Evolutionary conservation across 2,888 invertebrate species (phyloP).

Genomic region (Plagodis dolabraria): DNA sequence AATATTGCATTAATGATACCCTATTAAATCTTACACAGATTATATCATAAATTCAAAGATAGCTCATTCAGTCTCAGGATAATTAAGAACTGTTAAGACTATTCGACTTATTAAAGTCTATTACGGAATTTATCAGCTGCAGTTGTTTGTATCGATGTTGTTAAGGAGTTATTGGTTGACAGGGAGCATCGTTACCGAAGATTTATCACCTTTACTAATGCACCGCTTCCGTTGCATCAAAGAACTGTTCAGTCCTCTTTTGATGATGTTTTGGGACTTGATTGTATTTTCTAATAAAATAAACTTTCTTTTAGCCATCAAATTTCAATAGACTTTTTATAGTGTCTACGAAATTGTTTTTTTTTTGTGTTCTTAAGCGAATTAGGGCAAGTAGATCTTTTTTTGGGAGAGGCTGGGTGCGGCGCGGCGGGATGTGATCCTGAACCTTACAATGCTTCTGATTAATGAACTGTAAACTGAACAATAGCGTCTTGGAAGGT

Average conservation of each 20-base stretch:
- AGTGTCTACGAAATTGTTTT: conserved; percentile 1
- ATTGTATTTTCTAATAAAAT: conserved; percentile 2
- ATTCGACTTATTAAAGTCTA: conserved; percentile 40
- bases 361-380: conserved; percentile 13
- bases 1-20: conserved; percentile 35
- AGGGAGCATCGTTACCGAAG: conserved; percentile 35
- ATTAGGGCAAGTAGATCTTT: conserved; percentile 17
- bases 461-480: conserved; percentile 79
- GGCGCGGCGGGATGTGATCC: conserved; percentile 64
- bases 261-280: conserved; percentile 11
- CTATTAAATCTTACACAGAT: conserved; percentile 37
- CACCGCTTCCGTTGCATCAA: conserved; percentile 48
- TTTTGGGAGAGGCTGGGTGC: conserved; percentile 50
- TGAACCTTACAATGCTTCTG: conserved; percentile 64
- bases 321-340: not conserved
- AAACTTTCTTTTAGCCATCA: not conserved
- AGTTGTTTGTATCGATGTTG: conserved; percentile 30
- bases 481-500: conserved; percentile 64
- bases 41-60: conserved; percentile 41
- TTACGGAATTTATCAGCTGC: conserved; percentile 33
- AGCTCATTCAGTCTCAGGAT: conserved; percentile 39
- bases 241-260: conserved; percentile 33
- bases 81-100: conserved; percentile 36
- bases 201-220: conserved; percentile 47
- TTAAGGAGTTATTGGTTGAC: conserved; percentile 34